These are phyloP conservation scores for Hydrozoanthus tunicans DNA, from an alignment of 64 coral and sea anemone genomes.

Conservation along the genomic window DNA sequence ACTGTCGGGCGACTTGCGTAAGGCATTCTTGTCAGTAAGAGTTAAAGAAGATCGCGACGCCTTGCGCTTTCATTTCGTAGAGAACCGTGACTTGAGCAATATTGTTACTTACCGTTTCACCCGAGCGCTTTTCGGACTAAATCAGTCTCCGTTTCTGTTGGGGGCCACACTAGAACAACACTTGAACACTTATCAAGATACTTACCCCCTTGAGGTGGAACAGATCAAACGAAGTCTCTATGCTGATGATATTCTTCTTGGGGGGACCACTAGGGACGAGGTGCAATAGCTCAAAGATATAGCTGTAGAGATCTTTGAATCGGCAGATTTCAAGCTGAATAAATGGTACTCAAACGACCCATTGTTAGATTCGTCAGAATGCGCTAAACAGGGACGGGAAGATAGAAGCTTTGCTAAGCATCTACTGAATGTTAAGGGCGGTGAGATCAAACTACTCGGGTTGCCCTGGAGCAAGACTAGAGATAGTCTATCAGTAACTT, in stretches of 20 bases:
- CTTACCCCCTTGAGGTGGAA: conserved; percentile 39
- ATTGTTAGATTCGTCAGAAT: conserved; percentile 21
- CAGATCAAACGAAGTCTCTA: neutral
- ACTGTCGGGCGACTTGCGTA: conserved; percentile 1
- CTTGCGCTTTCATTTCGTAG: neutral
- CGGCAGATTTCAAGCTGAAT: too few relatives aligned
- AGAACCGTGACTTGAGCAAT: neutral
- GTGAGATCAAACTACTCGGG: conserved; percentile 67
- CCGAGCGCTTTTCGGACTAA: neutral
- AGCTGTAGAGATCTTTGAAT: conserved; percentile 29
- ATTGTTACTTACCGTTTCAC: conserved; percentile 23
- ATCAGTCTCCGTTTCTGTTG: too few relatives aligned
- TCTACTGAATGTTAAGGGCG: conserved; percentile 58
- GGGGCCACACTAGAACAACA: neutral
- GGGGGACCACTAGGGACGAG: neutral
- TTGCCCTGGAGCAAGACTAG: too few relatives aligned
- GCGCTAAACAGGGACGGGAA: conserved; percentile 21
- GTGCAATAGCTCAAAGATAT: neutral
- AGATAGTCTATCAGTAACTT: too few relatives aligned
- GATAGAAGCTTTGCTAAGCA: conserved; percentile 60
- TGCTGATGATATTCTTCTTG: conserved; percentile 41
- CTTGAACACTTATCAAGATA: conserved; percentile 40
- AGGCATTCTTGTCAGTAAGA: conserved; percentile 17
- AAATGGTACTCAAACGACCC: too few relatives aligned
- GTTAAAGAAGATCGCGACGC: neutral